A percentile compares a stretch with the other conserved stretches of the same genome.
phyloP scores from a whole-genome alignment of 2,888 invertebrate genomes.

The Epiblema foenella region DNA sequence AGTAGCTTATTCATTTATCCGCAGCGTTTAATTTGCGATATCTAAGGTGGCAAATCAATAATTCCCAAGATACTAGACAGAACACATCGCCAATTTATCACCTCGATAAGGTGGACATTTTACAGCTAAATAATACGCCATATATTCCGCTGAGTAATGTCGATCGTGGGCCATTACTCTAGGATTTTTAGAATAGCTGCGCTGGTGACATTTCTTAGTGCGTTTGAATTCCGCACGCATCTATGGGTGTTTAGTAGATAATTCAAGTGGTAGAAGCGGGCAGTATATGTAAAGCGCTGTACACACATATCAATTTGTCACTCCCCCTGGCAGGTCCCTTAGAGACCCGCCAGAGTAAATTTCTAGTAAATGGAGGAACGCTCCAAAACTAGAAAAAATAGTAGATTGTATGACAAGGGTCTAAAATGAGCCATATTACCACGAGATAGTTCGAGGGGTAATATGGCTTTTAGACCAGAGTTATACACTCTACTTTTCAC shows the following conservation, averaged over 20 bases:
- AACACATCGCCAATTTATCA: slow-evolving; percentile 12
- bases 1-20: not conserved
- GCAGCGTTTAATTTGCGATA: slow-evolving; percentile 12
- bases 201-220: slow-evolving; percentile 13
- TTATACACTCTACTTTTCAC: no score
- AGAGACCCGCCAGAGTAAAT: no score
- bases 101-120: slow-evolving; percentile 19
- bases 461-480: no score
- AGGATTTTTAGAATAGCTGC: slow-evolving; percentile 29
- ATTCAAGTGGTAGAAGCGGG: not conserved
- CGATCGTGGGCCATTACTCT: slow-evolving; percentile 7
- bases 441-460: no score
- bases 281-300: no score
- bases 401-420: no score
- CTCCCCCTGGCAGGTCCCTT: no score
- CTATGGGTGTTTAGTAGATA: slow-evolving; percentile 10
- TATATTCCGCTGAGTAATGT: slow-evolving; percentile 31
- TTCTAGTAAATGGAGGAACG: no score
- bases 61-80: not conserved
- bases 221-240: slow-evolving; percentile 25
- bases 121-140: slow-evolving; percentile 35
- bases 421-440: no score
- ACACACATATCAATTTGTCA: no score
- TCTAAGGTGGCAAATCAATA: slow-evolving; percentile 13
- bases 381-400: no score